A percentile compares a stretch with the other conserved stretches of the same genome.
phyloP scores from a whole-genome alignment of 2,113 vertebrate species.

The Sceloporus tristichus region DNA sequence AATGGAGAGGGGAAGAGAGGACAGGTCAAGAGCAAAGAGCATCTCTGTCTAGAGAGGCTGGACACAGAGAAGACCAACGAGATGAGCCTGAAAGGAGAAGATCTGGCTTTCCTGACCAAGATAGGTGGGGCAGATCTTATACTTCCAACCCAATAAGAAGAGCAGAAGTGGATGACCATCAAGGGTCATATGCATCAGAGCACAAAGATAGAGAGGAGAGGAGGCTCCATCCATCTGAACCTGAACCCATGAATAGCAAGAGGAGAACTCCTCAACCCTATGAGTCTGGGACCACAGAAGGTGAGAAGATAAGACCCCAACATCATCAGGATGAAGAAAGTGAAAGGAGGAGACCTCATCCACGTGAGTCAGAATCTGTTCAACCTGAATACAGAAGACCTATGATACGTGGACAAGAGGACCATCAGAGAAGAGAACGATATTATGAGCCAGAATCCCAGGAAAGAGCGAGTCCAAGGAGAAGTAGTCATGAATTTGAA shows the following conservation, averaged over 20 bases:
- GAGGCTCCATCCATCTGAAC: accelerated
- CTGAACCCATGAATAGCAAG: accelerated
- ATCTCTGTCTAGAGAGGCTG: accelerated
- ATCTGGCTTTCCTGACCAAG: no score
- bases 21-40: accelerated
- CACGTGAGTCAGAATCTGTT: neutral
- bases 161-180: accelerated
- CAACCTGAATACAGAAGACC: neutral
- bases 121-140: neutral
- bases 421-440: neutral
- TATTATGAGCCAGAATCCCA: neutral
- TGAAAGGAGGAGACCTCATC: neutral
- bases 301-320: accelerated
- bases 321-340: neutral
- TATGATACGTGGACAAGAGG: accelerated
- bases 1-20: accelerated
- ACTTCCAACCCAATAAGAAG: neutral
- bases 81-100: neutral
- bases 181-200: accelerated
- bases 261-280: accelerated
- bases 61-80: accelerated
- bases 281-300: accelerated
- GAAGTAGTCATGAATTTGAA: neutral
- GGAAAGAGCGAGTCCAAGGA: neutral
- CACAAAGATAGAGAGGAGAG: accelerated